These are phyloP conservation scores for Eupithecia subumbrata DNA, from an alignment of 2,888 invertebrate species.

Conservation along the genomic window DNA sequence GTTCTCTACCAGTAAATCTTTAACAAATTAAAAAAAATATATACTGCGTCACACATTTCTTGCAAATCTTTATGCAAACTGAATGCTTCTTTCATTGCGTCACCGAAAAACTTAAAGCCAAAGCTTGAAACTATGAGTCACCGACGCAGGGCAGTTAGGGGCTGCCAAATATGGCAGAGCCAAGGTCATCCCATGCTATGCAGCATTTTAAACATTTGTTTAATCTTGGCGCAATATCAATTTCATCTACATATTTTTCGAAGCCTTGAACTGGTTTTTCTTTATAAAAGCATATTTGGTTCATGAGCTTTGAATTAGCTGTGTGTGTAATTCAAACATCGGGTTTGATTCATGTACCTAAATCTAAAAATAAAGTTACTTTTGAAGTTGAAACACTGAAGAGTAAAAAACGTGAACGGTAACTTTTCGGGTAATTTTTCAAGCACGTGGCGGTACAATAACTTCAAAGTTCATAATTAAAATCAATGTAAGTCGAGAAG, in stretches of 20 bases:
- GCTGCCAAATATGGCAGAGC: slow-evolving; percentile 39
- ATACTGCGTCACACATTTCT: no score
- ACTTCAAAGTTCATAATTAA: background rate
- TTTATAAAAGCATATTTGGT: slow-evolving; percentile 6
- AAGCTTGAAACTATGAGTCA: slow-evolving; percentile 51
- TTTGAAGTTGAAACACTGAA: background rate
- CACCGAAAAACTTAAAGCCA: slow-evolving; percentile 16
- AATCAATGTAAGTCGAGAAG: background rate
- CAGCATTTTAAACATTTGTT: slow-evolving; percentile 45
- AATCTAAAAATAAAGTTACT: background rate
- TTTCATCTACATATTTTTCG: slow-evolving; percentile 32
- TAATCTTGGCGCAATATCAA: slow-evolving; percentile 42
- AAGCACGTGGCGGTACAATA: background rate
- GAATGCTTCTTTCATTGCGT: slow-evolving; percentile 10
- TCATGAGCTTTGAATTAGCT: background rate
- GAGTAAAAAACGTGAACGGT: background rate
- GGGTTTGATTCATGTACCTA: background rate
- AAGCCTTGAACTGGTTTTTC: slow-evolving; percentile 29
- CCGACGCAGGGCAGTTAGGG: slow-evolving; percentile 41
- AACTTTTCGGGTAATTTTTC: background rate
- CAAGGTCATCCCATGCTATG: slow-evolving; percentile 46
- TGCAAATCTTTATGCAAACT: background rate
- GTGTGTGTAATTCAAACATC: background rate
- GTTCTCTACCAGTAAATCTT: background rate
- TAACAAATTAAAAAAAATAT: background rate